Evolutionary conservation across 2,888 invertebrate species (phyloP), one percentile per base, ranked within the genome.

Genomic region (Oscheius sp.): DNA sequence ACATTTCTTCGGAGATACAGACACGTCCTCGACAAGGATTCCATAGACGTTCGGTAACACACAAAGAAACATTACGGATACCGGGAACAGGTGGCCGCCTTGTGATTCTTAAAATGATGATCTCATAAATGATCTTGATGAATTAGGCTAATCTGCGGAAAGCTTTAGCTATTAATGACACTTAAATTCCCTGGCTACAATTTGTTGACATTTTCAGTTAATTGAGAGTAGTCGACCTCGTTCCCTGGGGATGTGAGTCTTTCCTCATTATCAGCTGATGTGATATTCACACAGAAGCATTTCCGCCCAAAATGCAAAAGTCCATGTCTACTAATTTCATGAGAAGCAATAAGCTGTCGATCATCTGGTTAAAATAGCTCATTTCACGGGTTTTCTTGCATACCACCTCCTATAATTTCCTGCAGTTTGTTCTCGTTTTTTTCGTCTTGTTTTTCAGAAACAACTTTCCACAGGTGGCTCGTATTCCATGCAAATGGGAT

Each of bases 31-130:
- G 66, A 52, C 27, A 18, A 52, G 66, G 66, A 35, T 49, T 52
- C 46, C 45, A 18, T 45, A 35, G 52, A 18, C 29, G 52, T 27
- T 27, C 16, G 43, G 25, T 27, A 49, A 29, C 49, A 49, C 49
- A 52, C 66, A 66, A 66, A 66, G 66, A 66, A 66, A 66, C 66
- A 66, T 25, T 66, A 66, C 66, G 66, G 66, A 66, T 66, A 43
- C 27, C 58, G 58, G 35, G 58, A 29, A 58, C 58, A 58, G 35
- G 27, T 58, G 58, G 27, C 58, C 58, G 49, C 49, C 45, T 12
- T 49, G 49, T 13, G 16, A 49, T 3, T 49, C 16, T 13, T 5
- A 7, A 16, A 49, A 49, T 49, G 49, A 49, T 16, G 49, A 49
- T 49, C 49, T 49, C 21, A 21, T 49, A 9, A 35, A 35, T 35